Evolutionary conservation across 2,888 invertebrate species (phyloP).

Genomic region (Amphimallon solstitiale): DNA sequence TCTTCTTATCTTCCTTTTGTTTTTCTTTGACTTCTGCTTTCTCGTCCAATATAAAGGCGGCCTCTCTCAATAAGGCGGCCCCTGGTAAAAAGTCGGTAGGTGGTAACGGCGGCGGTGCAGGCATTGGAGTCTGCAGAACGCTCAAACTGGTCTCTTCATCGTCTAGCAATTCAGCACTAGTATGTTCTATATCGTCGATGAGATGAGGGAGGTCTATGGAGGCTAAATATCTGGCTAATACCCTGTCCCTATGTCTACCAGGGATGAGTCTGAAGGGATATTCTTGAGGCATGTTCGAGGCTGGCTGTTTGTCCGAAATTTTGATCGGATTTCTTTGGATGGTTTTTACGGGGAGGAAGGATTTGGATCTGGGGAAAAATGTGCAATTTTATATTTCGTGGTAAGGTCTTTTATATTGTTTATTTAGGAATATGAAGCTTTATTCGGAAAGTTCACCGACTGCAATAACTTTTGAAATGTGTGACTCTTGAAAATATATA

Average conservation of each 20-base stretch:
- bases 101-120: slow-evolving; percentile 37
- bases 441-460: no score
- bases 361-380: no score
- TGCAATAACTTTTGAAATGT: no score
- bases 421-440: no score
- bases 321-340: slow-evolving; percentile 1
- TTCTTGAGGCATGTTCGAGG: slow-evolving; percentile 37
- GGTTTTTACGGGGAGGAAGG: no score
- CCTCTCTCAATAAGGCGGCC: slow-evolving; percentile 35
- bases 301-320: slow-evolving; percentile 32
- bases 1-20: slow-evolving; percentile 23
- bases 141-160: slow-evolving; percentile 36
- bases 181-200: slow-evolving; percentile 40
- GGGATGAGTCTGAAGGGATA: slow-evolving; percentile 38
- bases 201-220: slow-evolving; percentile 38
- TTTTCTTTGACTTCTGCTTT: slow-evolving; percentile 34
- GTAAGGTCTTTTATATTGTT: no score
- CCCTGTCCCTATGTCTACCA: slow-evolving; percentile 36
- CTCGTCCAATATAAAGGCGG: slow-evolving; percentile 38
- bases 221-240: slow-evolving; percentile 37
- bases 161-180: slow-evolving; percentile 36
- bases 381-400: no score
- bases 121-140: slow-evolving; percentile 34
- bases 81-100: slow-evolving; percentile 37
- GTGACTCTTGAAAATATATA: no score